Base-by-base conservation (phyloP, 2,888 invertebrate genomes). In the Sphaerophoria taeniata region DNA sequence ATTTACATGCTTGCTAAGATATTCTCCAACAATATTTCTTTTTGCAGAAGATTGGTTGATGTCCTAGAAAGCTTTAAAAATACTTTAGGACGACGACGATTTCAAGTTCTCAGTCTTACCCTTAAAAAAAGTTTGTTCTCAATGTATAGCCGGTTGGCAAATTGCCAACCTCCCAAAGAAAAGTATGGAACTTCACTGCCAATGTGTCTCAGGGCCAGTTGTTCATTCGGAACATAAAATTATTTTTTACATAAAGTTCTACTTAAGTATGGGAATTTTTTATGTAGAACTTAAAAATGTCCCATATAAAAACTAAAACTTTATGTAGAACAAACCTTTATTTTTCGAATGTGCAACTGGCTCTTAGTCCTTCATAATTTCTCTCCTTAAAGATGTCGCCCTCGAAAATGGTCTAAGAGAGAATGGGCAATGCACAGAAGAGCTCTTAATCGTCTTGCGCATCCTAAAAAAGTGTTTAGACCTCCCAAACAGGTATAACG, bases 101-200 rank as follows among this genome's bases (percentile, higher is more conserved):
- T 88, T 31, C 7, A 75, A 6, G 87, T 89, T 6, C 61, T 91
- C 4, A 91, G 91, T 85, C 89, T 90, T 5, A 88, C 88, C 70
- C 87, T 91, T 33, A 90, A 90, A 7, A 89, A 88, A 49, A 91
- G 91, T 77, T 88, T 91, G 49, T 70, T 91, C 31, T 91, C 92
- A 0, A 51, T 92, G 39, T 92, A 92, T 78, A 90, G 91, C 77
- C 90, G 92, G 0, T 80, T 92, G 49, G 87, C 75, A 9, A 91
- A 91, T 73, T 36, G 87, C 4, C 89, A 89, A 70, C 90, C 90
- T 3, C 87, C 91, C 4, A 49, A 78, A 14, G 81, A 88, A 69
- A 88, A 76, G 91, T 92, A 86, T 36, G 39, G 6, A 24, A 24
- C 24, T 24, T 24, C 24, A 9, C 43, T 43, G 11, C 9, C 12